phyloP scores from a whole-genome alignment of 53 echinoderm and acorn worm genomes.

The Arbacia lixula region DNA sequence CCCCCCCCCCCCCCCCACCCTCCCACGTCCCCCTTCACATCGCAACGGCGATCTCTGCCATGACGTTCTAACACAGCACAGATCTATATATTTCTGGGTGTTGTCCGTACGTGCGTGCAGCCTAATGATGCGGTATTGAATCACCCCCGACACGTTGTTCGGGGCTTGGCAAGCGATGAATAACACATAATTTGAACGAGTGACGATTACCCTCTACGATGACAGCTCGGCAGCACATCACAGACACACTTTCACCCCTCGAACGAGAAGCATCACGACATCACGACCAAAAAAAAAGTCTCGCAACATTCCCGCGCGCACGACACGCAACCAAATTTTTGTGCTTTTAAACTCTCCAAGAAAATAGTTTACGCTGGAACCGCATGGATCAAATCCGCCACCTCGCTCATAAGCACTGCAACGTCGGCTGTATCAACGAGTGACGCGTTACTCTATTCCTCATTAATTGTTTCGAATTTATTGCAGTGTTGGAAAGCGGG shows the following conservation, averaged over 20 bases:
- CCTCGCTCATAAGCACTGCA: no score
- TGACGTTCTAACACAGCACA: no score
- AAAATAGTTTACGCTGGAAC: no score
- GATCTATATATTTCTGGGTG: constrained; percentile 19
- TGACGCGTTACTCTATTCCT: no score
- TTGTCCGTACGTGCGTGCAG: constrained; percentile 10
- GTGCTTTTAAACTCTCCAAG: no score
- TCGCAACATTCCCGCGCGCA: no score
- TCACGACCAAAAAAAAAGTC: no score
- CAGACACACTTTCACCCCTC: background rate
- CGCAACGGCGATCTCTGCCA: background rate
- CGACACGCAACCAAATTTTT: no score
- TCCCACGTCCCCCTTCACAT: background rate
- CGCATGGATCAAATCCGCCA: no score
- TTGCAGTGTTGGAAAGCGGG: background rate
- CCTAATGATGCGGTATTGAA: constrained; percentile 45
- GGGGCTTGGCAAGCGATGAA: constrained; percentile 36
- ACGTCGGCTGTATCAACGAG: no score
- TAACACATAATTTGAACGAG: constrained; percentile 12
- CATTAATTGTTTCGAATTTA: no score
- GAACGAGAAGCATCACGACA: background rate
- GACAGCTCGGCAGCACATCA: background rate
- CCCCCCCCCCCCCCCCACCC: background rate
- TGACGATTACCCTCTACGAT: background rate
- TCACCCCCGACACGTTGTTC: constrained; percentile 24